phyloP scores from a whole-genome alignment of 2,113 vertebrate species.

The Saccopteryx bilineata region DNA sequence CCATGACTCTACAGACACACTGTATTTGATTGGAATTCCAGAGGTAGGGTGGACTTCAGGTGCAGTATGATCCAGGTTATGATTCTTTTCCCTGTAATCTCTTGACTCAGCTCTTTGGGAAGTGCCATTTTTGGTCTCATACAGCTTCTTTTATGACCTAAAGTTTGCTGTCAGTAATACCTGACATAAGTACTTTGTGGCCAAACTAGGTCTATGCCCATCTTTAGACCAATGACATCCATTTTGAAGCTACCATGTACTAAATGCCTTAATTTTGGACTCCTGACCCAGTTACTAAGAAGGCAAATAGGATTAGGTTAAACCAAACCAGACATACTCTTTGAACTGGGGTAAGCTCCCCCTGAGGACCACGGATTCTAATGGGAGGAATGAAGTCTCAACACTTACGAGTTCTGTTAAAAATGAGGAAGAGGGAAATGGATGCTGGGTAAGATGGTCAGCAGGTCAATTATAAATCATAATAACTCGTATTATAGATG shows the following conservation, averaged over 20 bases:
- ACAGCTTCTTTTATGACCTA: neutral
- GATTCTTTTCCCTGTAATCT: neutral
- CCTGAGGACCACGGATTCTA: neutral
- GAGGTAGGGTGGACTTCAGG: neutral
- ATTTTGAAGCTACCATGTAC: slow-evolving; percentile 14
- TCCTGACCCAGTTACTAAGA: neutral
- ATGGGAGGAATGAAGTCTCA: neutral
- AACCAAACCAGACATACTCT: neutral
- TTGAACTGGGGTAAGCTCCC: neutral
- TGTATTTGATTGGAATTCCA: neutral
- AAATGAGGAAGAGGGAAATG: neutral
- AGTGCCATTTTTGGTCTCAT: neutral
- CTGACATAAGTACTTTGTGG: neutral
- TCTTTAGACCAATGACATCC: neutral
- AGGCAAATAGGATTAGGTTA: neutral
- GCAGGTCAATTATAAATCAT: neutral
- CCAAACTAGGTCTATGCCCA: neutral
- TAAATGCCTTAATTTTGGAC: neutral
- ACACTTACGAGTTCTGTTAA: neutral
- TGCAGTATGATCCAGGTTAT: neutral
- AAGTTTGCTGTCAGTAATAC: neutral
- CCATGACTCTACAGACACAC: too few species aligned
- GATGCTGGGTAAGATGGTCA: neutral
- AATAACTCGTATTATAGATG: neutral
- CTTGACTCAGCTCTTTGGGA: neutral